These are phyloP conservation scores for Dromaius novaehollandiae DNA, from an alignment of 2,113 vertebrate genomes.

Conservation along the genomic window DNA sequence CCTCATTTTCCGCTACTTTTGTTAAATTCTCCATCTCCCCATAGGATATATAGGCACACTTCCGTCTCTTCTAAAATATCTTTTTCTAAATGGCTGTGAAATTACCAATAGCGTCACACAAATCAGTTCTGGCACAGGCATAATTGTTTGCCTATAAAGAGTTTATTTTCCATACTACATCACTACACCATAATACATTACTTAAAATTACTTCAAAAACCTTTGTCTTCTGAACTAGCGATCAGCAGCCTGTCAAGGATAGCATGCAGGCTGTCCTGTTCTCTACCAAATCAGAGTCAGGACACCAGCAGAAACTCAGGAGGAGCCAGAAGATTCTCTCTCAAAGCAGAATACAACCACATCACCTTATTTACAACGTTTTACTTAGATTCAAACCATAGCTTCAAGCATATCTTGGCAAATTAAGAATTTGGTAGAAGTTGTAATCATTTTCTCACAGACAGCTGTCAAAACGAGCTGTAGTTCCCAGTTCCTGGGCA, in stretches of 20 bases:
- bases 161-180: not conserved
- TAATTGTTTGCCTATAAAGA: not conserved
- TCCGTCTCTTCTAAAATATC: not conserved
- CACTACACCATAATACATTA: not conserved
- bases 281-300: not conserved
- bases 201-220: not conserved
- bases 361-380: not conserved
- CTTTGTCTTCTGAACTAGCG: not conserved
- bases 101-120: not conserved
- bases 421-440: not conserved
- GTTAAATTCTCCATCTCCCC: not conserved
- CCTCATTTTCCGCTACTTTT: not conserved
- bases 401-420: not conserved
- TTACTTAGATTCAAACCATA: not conserved
- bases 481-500: not conserved
- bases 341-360: not conserved
- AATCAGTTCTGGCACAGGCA: not conserved
- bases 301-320: not conserved
- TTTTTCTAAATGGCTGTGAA: not conserved
- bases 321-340: not conserved
- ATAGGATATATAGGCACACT: rapidly evolving
- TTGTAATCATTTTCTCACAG: not conserved
- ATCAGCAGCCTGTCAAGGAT: not conserved
- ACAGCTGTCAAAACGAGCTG: slow-evolving; percentile 27
- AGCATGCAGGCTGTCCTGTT: not conserved